These are phyloP conservation scores for Brachyrhaphis roseni DNA, from an alignment of 2,797 vertebrate species.

Conservation along the genomic window DNA sequence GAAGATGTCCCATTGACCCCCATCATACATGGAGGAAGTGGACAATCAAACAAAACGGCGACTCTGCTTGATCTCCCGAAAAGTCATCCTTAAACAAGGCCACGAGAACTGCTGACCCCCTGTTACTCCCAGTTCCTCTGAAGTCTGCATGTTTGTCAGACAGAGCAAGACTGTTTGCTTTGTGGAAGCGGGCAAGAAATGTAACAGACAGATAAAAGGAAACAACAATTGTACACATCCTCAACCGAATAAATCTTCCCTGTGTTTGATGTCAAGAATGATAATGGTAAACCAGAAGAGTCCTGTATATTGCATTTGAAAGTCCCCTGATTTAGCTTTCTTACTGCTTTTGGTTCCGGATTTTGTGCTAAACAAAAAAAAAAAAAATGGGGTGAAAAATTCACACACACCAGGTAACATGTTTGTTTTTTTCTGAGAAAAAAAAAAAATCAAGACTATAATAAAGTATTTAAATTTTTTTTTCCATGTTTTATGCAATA, in stretches of 20 bases:
- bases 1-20: constrained; percentile 79
- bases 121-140: constrained; percentile 74
- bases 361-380: constrained; percentile 12
- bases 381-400: too few relatives aligned
- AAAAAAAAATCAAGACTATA: background rate
- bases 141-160: constrained; percentile 66
- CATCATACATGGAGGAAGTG: constrained; percentile 77
- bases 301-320: constrained; percentile 31
- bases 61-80: constrained; percentile 77
- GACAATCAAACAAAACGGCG: constrained; percentile 81
- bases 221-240: constrained; percentile 82
- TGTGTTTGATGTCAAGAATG: constrained; percentile 45
- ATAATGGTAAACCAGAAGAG: constrained; percentile 33
- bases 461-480: background rate
- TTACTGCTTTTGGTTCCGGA: constrained; percentile 20
- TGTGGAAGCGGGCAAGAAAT: constrained; percentile 54
- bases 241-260: constrained; percentile 63
- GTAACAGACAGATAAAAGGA: constrained; percentile 66
- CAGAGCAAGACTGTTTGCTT: constrained; percentile 61
- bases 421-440: background rate
- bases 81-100: constrained; percentile 75
- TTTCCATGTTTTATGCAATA: background rate
- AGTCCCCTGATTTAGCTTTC: background rate
- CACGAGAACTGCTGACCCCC: constrained; percentile 63
- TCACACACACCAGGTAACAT: background rate